Conservation (phyloP, 2,113 vertebrate genomes). For the Toxostoma redivivum region DNA sequence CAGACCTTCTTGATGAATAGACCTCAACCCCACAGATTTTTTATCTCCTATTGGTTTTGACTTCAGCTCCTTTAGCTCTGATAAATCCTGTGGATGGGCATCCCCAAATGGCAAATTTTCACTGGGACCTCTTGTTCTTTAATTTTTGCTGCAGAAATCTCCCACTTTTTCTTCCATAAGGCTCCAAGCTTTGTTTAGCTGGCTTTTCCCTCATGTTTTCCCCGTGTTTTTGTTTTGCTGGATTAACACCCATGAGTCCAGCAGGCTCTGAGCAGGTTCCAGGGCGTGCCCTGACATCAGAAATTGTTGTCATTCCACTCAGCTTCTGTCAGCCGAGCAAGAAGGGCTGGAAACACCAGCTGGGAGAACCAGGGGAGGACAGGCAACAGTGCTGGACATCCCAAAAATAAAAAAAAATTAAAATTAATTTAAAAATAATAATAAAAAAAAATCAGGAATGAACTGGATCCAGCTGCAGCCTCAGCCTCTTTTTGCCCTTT, state of each 20-base stretch:
- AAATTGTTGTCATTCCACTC: neutral
- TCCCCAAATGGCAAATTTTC: neutral
- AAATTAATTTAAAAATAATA: too few relatives aligned
- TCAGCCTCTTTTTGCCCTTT: neutral
- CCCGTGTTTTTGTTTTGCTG: rapidly evolving
- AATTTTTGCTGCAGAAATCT: neutral
- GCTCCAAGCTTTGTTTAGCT: neutral
- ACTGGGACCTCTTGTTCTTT: neutral
- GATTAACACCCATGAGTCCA: neutral
- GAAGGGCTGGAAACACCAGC: neutral
- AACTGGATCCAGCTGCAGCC: neutral
- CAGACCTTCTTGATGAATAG: neutral
- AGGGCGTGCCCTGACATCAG: neutral
- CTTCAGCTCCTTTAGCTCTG: neutral
- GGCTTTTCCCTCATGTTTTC: neutral
- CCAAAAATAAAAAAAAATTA: neutral
- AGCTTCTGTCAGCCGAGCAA: neutral
- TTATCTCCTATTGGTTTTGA: neutral
- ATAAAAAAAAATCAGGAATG: neutral
- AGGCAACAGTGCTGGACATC: neutral
- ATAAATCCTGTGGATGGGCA: neutral
- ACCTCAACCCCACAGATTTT: neutral
- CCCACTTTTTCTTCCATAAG: neutral
- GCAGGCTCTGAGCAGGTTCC: neutral
- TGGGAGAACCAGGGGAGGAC: neutral